Percentiles rank a stretch among this genome's conserved stretches.
phyloP scores from a whole-genome alignment of 2,797 vertebrate genomes.

The Babyrousa celebensis region DNA sequence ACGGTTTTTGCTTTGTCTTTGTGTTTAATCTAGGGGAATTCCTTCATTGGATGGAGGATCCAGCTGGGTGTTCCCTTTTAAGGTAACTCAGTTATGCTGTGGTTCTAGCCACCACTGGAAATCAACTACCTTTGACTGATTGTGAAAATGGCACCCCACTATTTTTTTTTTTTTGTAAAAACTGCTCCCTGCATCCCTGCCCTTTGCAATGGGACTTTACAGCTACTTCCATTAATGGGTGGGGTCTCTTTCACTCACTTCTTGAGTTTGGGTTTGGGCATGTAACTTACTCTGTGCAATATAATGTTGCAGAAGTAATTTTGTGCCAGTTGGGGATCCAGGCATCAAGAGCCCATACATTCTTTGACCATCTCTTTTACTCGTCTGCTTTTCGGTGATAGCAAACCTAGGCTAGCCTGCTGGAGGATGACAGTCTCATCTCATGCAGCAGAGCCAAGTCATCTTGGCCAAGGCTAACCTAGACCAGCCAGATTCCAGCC shows the following conservation, averaged over 20 bases:
- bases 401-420: neutral
- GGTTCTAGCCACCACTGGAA: neutral
- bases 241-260: neutral
- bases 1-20: neutral
- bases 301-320: neutral
- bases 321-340: neutral
- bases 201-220: neutral
- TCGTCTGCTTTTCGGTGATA: constrained; percentile 3
- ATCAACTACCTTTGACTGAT: constrained; percentile 18
- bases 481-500: neutral
- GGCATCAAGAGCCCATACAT: accelerated
- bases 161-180: neutral
- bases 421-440: neutral
- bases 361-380: neutral
- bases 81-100: constrained; percentile 24
- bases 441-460: neutral
- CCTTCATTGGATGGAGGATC: neutral
- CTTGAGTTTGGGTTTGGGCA: neutral
- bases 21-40: constrained; percentile 61
- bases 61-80: constrained; percentile 48
- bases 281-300: neutral
- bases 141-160: neutral
- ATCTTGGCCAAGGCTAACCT: neutral
- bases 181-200: neutral
- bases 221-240: neutral